Base-by-base conservation (phyloP, 1,140 invertebrate genomes). In the Scaptomyza pallida region DNA sequence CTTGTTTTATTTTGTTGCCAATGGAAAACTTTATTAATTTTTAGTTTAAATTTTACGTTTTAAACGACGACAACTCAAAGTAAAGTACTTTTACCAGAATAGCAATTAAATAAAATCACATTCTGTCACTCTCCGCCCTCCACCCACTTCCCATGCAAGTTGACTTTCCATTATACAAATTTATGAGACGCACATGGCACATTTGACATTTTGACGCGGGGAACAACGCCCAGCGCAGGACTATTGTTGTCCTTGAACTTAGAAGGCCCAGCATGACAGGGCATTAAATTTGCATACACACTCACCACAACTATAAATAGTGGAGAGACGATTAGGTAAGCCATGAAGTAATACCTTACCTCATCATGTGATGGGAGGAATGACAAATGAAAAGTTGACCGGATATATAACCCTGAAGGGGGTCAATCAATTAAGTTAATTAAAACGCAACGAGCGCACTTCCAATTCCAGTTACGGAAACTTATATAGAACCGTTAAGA, bases 81-180 rank as follows among this genome's bases (percentile, higher is more conserved):
- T 5, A 23, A 23, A 21, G 21, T 21, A 5, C 23, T 23, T 12
- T 35, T 12, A 3, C 8, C n/a, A n/a, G n/a, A n/a, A 30, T 30
- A 30, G 2, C 26, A 8, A 30, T 30, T 1, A 30, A 8, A n/a
- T n/a, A 30, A 30, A 30, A 30, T 30, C 26, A 30, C 8, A 9
- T 9, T 30, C 8, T 30, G 0, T 30, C 1, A 30, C 26, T 30
- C 6, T 30, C 26, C 9, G n/a, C n/a, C n/a, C n/a, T n/a, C n/a
- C n/a, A n/a, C n/a, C 8, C 21, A 15, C 12, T 13, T 16, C 2
- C 5, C 15, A 15, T 13, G 5, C 47, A 15, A 15, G 55, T 41
- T 67, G 68, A 62, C 73, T 52, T 64, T 81, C 65, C 55, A 77
- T 44, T 72, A 76, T 62, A 64, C 50, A 60, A 72, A 67, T 60